These are phyloP conservation scores for Lophius piscatorius DNA, from an alignment of 2,113 vertebrate genomes.

Conservation along the genomic window DNA sequence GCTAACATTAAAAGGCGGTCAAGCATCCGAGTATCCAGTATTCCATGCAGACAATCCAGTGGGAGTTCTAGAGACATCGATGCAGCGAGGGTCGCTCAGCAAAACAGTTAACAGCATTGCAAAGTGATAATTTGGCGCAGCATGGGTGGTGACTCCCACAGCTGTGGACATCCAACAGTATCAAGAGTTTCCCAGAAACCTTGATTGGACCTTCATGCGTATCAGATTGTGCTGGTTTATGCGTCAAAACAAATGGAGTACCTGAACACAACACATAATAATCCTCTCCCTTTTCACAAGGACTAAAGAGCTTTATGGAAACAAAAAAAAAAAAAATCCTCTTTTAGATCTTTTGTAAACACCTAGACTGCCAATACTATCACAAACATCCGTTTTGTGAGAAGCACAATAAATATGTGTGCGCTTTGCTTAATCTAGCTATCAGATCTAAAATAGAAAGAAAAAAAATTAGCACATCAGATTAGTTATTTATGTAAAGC, in stretches of 20 bases:
- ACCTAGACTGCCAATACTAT: too few species aligned
- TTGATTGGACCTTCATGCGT: not conserved
- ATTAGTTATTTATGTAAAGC: too few species aligned
- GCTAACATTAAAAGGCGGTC: not conserved
- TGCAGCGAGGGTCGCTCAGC: not conserved
- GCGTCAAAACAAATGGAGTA: not conserved
- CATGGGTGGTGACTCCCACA: conserved; percentile 2
- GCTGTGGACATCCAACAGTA: not conserved
- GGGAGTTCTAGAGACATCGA: not conserved
- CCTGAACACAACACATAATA: not conserved
- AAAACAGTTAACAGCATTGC: conserved; percentile 5
- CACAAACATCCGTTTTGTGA: too few species aligned
- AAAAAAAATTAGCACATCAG: too few species aligned
- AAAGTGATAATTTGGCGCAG: not conserved
- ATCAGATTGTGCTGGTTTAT: not conserved
- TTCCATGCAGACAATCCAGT: not conserved
- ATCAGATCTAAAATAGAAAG: too few species aligned
- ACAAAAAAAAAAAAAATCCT: too few species aligned
- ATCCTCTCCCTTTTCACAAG: too few species aligned
- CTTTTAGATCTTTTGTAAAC: too few species aligned
- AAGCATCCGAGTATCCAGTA: not conserved
- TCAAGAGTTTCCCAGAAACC: conserved; percentile 15
- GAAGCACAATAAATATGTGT: too few species aligned
- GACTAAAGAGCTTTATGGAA: too few species aligned
- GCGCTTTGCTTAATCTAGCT: too few species aligned